Evolutionary conservation across 2,113 vertebrate genomes (phyloP).

Genomic region (Prietella phreatophila): DNA sequence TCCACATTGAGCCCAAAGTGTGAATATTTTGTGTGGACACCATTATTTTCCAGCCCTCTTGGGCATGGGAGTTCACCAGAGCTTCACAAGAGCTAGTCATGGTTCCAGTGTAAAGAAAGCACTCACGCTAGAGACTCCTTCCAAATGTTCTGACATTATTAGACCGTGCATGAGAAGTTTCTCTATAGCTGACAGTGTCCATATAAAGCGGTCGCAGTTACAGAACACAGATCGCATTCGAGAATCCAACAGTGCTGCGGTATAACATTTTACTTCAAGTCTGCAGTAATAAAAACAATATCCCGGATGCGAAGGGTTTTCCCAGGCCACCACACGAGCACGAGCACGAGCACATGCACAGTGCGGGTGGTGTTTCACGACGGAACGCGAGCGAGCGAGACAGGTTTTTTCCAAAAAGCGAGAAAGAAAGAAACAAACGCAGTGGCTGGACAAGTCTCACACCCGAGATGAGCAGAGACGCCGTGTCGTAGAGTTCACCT

Average conservation of each 20-base stretch:
- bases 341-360: neutral
- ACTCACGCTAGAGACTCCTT: neutral
- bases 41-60: too few relatives aligned
- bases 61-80: too few relatives aligned
- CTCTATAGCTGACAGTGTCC: neutral
- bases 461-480: conserved; percentile 21
- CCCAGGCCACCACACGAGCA: neutral
- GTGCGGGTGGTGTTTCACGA: conserved; percentile 21
- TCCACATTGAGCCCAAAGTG: too few relatives aligned
- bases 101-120: neutral
- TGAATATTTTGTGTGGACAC: too few relatives aligned
- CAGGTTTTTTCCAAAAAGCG: neutral
- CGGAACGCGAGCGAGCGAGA: conserved; percentile 12
- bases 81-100: too few relatives aligned
- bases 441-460: neutral
- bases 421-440: neutral
- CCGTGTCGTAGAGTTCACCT: conserved; percentile 8
- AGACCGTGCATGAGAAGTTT: neutral
- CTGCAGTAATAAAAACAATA: neutral
- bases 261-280: neutral
- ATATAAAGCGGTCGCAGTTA: neutral
- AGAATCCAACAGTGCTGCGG: neutral
- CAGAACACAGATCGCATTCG: neutral
- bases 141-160: neutral
- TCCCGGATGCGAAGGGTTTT: neutral